Base-by-base conservation (phyloP, 2,888 invertebrate genomes). In the Piscicola geometra region DNA sequence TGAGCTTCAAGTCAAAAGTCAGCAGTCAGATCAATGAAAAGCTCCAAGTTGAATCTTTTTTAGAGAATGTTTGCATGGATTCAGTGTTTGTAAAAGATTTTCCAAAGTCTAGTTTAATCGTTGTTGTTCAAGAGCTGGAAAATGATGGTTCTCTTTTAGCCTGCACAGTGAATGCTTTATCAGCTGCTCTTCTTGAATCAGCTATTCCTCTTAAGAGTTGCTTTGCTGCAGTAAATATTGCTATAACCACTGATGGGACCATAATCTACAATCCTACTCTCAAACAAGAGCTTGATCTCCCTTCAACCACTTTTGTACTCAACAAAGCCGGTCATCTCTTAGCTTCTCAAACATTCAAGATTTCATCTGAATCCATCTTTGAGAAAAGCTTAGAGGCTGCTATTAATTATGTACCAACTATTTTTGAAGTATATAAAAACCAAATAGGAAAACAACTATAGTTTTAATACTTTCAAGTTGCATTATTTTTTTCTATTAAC, bases 91-190 rank as follows among this genome's bases (percentile, higher is more conserved):
- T 90, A 0, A 86, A 89, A 30, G 82, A 92, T 52, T 91, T 93
- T 87, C 94, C 95, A 2, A 88, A 93, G 71, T 90, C 93, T 0
- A 89, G 90, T 35, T 89, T 95, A 80, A 88, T 89, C 0, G 86
- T 95, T 60, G 90, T 91, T 75, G 85, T 95, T 75, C 94, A 95
- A 84, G 94, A 95, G 87, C 86, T 94, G 82, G 92, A 94, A 83
- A 90, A 93, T 85, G 78, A 79, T 70, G 84, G 84, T 1, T 83
- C 83, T 5, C 79, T 93, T 1, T 86, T 94, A 74, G 90, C 93
- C 0, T 91, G 92, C 84, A 89, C 90, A 21, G 87, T 95, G 47
- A 96, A 95, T 87, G 90, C 92, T 33, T 88, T 90, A 0, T 93
- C 93, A 84, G 86, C 94, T 76, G 92, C 94, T 0, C 87, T 94